These are phyloP conservation scores for Solenopsis fugax DNA, from an alignment of 1,140 invertebrate genomes.

Conservation along the genomic window DNA sequence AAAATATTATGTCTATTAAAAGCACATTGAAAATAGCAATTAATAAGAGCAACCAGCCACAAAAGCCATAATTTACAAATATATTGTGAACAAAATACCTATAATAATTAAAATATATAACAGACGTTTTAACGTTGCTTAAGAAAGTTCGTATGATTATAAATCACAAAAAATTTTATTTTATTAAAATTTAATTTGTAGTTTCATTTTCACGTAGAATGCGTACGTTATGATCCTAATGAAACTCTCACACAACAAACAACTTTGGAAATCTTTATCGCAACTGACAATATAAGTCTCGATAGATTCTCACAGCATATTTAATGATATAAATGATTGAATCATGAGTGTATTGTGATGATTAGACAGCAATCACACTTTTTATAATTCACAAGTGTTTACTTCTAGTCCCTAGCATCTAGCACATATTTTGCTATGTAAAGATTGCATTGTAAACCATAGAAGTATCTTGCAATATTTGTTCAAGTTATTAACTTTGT, in stretches of 20 bases:
- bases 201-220: neutral
- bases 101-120: conserved; percentile 7
- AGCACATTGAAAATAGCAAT: conserved; percentile 73
- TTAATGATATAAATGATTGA: conserved; percentile 19
- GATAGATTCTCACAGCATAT: conserved; percentile 17
- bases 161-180: conserved; percentile 10
- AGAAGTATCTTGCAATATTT: conserved; percentile 11
- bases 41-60: conserved; percentile 75
- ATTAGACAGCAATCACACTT: conserved; percentile 26
- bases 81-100: conserved; percentile 52
- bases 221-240: neutral
- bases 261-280: neutral
- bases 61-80: conserved; percentile 71
- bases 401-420: conserved; percentile 7
- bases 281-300: neutral
- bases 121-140: conserved; percentile 30
- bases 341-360: conserved; percentile 23
- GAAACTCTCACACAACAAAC: neutral
- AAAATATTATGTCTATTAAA: conserved; percentile 67
- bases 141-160: neutral
- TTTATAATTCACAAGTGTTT: conserved; percentile 14
- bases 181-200: no score
- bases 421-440: conserved; percentile 10
- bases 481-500: neutral
- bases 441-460: neutral